Base-by-base conservation (phyloP, 2,113 vertebrate genomes). In the Asarcornis scutulata region DNA sequence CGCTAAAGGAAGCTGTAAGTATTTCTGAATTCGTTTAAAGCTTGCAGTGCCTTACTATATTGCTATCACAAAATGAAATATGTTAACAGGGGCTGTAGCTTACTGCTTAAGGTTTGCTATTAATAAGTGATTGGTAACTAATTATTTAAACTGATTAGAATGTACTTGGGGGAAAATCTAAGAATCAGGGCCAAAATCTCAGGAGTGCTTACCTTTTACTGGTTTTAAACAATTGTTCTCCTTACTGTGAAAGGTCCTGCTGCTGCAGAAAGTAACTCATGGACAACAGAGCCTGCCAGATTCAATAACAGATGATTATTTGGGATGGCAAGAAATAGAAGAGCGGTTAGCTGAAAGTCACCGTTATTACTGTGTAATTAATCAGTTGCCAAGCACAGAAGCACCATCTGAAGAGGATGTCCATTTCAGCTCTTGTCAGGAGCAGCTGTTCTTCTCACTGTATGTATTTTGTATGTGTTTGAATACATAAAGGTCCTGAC, bases 271-370 rank as follows among this genome's bases (percentile, higher is more conserved):
- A 20, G 56, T 85, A 48, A n/a, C 88, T 62, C 46, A 6, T 53
- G 95, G 86, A 68, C 63, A 3, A 18, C 78, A 63, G 46, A 38
- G 52, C 13, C 38, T 32, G 36, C 31, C 83, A 36, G 83, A 86
- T 82, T 74, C 67, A 27, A 9, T 52, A 66, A n/a, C 21, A 25
- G 91, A 83, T 56, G 85, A 59, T 3, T 46, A 76, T 87, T 60
- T 77, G 64, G 93, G 78, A 73, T 98, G 97, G 97, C 66, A 78
- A 72, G 96, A 96, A 50, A 76, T 97, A 36, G 63, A 67, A 56
- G 8, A 32, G 2, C 48, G 73, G 48, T 48, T 97, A 62, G 58
- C 17, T 10, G 71, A 93, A 76, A 73, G 53, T 11, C 80, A 50
- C 44, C 42, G 55, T 27, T 63, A 76, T 90, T 96, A 95, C 58